Percentiles rank a stretch among this genome's conserved stretches.
phyloP scores from a whole-genome alignment of 2,888 invertebrate species.

The Liodrosophila aerea region DNA sequence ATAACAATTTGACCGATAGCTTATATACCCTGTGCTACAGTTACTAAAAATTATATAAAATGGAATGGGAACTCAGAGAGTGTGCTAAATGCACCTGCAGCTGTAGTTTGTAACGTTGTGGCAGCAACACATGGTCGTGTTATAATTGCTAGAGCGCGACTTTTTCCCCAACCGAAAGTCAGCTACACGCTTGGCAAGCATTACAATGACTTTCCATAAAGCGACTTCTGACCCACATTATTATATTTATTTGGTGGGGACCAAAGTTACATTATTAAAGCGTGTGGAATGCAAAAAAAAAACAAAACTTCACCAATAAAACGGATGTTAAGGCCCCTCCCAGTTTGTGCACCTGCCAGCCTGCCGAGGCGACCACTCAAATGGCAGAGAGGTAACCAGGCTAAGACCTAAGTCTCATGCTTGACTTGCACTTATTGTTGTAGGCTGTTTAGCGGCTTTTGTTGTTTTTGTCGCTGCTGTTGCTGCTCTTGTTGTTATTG shows the following conservation, averaged over 20 bases:
- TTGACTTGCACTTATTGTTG: conserved; percentile 59
- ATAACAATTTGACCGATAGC: no score
- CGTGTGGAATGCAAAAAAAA: conserved; percentile 50
- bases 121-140: conserved; percentile 65
- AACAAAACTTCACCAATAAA: conserved; percentile 35
- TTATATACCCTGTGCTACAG: no score
- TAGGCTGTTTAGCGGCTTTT: conserved; percentile 48
- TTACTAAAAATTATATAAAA: conserved; percentile 1
- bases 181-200: conserved; percentile 19
- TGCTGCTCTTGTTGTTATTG: conserved; percentile 23
- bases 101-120: conserved; percentile 64
- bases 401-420: conserved; percentile 43
- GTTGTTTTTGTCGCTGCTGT: conserved; percentile 16
- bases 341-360: conserved; percentile 48
- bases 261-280: conserved; percentile 59
- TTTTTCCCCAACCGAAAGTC: conserved; percentile 23
- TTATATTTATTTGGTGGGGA: conserved; percentile 1
- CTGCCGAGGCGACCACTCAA: conserved; percentile 4
- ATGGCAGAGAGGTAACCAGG: conserved; percentile 4
- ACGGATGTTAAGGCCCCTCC: conserved; percentile 60
- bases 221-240: conserved; percentile 61
- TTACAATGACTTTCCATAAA: conserved; percentile 69
- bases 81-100: conserved; percentile 55
- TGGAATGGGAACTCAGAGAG: conserved; percentile 9
- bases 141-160: conserved; percentile 66